Evolutionary conservation across 2,888 invertebrate genomes (phyloP), one percentile per base, ranked within the genome.

Genomic region (Zhengitettix transpicula): DNA sequence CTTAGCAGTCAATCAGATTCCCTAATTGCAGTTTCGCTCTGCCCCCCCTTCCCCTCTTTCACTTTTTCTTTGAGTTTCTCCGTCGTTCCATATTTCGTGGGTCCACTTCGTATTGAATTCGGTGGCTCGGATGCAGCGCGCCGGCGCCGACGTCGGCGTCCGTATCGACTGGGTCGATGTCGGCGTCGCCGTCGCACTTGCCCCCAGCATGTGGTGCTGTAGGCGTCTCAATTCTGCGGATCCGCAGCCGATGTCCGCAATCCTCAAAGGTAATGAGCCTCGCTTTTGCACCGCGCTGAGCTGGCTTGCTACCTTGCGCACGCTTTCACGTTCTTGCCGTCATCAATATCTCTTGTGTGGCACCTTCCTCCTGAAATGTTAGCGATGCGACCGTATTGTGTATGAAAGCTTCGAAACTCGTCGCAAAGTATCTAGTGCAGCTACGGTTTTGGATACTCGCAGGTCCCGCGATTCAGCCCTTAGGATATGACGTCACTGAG

Each of bases 131-230:
- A n/a, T 14, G 47, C 47, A n/a, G 28, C 28, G 28, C 28, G 28
- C 28, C 28, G 28, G 28, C 28, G 28, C 28, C 28, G 28, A 28
- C 28, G 28, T 28, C 28, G 28, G 28, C 28, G 28, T 28, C 28
- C 7, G 28, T 28, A 28, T 28, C 28, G 28, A 28, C 28, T 28
- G 28, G 28, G 28, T 28, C 28, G 28, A 28, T 28, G 28, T 28
- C 47, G 47, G 47, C n/a, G n/a, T n/a, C 47, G 14, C n/a, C 14
- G 12, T 12, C 12, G 47, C 47, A n/a, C 14, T n/a, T 17, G 8
- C 42, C 40, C 40, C 11, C 14, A 15, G 40, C 47, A 61, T 61
- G 61, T 61, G 61, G 61, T 61, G 61, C 53, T 61, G 61, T 61
- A 58, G 51, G 53, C 51, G 58, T 40, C n/a, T 58, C 52, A 56